These are phyloP conservation scores for Fregetta grallaria DNA, from an alignment of 2,113 vertebrate species.

Conservation along the genomic window DNA sequence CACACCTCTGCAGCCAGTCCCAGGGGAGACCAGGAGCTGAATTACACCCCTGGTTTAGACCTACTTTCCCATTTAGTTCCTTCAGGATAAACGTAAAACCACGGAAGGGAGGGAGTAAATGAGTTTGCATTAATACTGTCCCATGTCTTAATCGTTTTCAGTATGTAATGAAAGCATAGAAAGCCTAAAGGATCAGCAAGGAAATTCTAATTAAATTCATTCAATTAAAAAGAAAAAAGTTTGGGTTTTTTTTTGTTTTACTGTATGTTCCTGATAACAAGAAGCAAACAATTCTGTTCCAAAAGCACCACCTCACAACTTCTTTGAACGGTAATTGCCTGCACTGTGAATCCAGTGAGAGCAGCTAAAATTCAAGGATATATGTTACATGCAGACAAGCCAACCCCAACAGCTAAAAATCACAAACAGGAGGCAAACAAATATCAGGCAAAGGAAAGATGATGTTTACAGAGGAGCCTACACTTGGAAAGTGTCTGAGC, in stretches of 20 bases:
- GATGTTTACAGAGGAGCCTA: neutral
- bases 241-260: neutral
- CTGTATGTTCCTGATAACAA: neutral
- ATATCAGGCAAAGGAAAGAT: neutral
- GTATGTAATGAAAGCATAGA: neutral
- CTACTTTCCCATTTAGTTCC: neutral
- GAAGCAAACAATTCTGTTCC: slow-evolving; percentile 11
- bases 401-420: slow-evolving; percentile 2
- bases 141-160: neutral
- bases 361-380: slow-evolving; percentile 22
- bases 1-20: neutral
- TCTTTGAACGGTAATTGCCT: slow-evolving; percentile 23
- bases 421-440: neutral
- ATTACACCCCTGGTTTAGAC: neutral
- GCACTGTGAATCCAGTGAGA: slow-evolving; percentile 13
- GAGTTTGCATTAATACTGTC: neutral
- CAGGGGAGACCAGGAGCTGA: neutral
- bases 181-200: neutral
- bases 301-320: slow-evolving; percentile 36
- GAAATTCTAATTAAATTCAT: neutral
- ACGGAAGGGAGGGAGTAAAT: neutral
- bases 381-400: neutral
- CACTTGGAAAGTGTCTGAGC: neutral
- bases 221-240: neutral
- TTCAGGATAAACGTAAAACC: neutral